Evolutionary conservation across 2,888 invertebrate genomes (phyloP), one percentile per base, ranked within the genome.

Genomic region (Unio delphinus): DNA sequence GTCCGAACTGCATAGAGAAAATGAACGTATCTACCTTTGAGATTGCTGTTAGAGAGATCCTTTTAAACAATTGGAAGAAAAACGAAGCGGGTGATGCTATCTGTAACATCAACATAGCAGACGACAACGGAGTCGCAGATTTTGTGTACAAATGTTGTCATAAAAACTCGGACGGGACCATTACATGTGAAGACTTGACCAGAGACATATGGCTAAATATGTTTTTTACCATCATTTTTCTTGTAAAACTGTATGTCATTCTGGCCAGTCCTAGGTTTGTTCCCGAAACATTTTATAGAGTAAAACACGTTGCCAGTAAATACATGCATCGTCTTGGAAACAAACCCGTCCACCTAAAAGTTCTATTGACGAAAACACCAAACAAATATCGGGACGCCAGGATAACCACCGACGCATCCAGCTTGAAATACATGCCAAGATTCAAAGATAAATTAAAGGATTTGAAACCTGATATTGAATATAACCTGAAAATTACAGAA

Each of bases 191-290:
- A 20, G 76, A 71, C 64, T 62, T 80, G 18, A 61, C 73, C 17
- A 67, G 72, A n/a, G 82, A 81, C 30, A 61, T 75, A 1, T 82
- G 83, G 83, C 72, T 86, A 18, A 65, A 68, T 18, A 55, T 84
- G 23, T 67, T 86, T n/a, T 72, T 85, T 57, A 61, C 67, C 23
- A 68, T 83, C 45, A 77, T 86, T 45, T 66, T 75, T 26, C 55
- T 81, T 4, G 67, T 87, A n/a, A 85, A 86, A 69, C 59, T 84
- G 11, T n/a, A 79, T 6, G 78, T 85, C 8, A 67, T 88, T 20
- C 72, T 87, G 56, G 83, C 80, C 65, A 80, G 83, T 68, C 88
- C 87, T 0, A 65, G 80, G 60, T 74, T 83, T 30, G 67, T 87
- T 0, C 85, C 86, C 17, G 75, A 80, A 30, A 68, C 76, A 61